Percentiles rank a stretch among this genome's conserved stretches.
Conservation (phyloP, 2,113 vertebrate species). For the Urocynchramus pylzowi region DNA sequence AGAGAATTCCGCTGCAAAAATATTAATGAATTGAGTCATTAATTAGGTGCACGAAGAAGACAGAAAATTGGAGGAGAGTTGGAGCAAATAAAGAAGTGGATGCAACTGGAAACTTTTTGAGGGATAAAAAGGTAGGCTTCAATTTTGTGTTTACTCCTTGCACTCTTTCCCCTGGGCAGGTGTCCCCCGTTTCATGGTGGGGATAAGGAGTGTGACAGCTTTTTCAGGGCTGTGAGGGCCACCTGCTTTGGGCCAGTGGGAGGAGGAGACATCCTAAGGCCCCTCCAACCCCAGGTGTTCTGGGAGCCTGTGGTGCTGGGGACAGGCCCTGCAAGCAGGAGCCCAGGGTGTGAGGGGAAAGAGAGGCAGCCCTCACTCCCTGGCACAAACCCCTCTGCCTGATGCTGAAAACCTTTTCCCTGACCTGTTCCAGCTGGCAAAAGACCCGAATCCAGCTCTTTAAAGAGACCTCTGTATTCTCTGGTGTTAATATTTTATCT, state of each 20-base stretch:
- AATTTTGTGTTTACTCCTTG: neutral
- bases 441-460: neutral
- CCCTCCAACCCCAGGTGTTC: neutral
- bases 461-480: neutral
- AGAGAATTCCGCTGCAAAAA: neutral
- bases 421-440: fast-evolving
- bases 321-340: neutral
- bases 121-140: neutral
- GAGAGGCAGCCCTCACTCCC: neutral
- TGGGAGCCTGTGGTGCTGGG: neutral
- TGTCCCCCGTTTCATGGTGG: neutral
- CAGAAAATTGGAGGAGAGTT: neutral
- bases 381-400: neutral
- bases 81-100: neutral
- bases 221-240: neutral
- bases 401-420: neutral
- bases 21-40: constrained; percentile 11
- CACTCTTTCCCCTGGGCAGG: neutral
- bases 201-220: neutral
- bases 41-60: neutral
- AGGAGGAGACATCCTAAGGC: neutral
- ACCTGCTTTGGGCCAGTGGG: neutral
- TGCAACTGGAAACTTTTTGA: neutral
- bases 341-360: fast-evolving
- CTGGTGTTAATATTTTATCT: neutral